phyloP scores from a whole-genome alignment of 2,797 vertebrate species.

The Darevskia nairensis region DNA sequence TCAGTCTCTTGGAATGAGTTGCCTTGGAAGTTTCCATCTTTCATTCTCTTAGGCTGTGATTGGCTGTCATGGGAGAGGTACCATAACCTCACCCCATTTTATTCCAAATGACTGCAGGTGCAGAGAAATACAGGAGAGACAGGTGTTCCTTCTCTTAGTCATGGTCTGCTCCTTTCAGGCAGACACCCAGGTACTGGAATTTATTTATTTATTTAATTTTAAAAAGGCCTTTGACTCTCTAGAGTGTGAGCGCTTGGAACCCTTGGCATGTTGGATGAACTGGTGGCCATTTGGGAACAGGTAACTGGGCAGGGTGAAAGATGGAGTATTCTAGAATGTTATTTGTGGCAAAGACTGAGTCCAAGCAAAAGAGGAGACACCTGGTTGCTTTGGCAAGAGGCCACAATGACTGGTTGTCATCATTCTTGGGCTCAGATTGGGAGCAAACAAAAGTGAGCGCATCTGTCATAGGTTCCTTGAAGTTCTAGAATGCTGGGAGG shows the following conservation, averaged over 20 bases:
- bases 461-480: slow-evolving; percentile 60
- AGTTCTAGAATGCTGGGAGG: slow-evolving; percentile 74
- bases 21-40: background rate
- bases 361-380: background rate
- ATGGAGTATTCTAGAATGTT: slow-evolving; percentile 15
- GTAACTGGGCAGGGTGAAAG: slow-evolving; percentile 45
- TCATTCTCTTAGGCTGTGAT: slow-evolving; percentile 5
- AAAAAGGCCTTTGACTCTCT: slow-evolving; percentile 35
- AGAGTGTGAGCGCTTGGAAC: slow-evolving; percentile 49
- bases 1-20: background rate
- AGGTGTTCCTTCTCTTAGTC: slow-evolving; percentile 58
- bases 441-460: background rate
- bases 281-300: slow-evolving; percentile 54
- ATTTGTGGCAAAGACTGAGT: slow-evolving; percentile 1
- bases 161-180: slow-evolving; percentile 59
- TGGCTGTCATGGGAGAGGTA: background rate
- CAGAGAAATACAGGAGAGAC: background rate
- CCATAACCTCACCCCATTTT: background rate
- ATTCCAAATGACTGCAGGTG: slow-evolving; percentile 11
- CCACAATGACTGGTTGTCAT: slow-evolving; percentile 20
- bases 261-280: slow-evolving; percentile 1
- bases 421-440: slow-evolving; percentile 24
- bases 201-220: background rate
- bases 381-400: background rate
- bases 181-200: slow-evolving; percentile 49